Base-by-base conservation (phyloP, 2,113 vertebrate genomes). In the Lagopus muta region DNA sequence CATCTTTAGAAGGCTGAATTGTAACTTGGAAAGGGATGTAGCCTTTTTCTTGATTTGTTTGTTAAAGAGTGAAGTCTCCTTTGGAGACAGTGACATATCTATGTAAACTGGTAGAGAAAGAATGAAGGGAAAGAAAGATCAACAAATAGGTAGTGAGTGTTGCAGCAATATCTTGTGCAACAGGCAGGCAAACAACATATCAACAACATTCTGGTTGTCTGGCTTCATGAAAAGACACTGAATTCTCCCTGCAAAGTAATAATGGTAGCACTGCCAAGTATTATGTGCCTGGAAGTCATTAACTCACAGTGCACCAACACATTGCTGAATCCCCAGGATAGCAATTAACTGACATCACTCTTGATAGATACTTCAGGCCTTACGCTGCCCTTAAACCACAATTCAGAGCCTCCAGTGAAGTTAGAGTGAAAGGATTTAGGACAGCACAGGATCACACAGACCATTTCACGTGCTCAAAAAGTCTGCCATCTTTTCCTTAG, bases 221-320 rank as follows among this genome's bases (percentile, higher is more conserved):
- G 79, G 20, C 73, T 94, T 85, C 66, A 15, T 6, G 71, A 60
- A 71, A 85, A 75, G 79, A 69, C 80, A 75, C 9, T 81, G 90
- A 84, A 72, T 80, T 54, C 70, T 91, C 80, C 88, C 90, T 91
- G 65, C 86, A 94, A 81, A 94, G 94, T 83, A 93, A 52, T 65
- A 78, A 69, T 62, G 79, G 90, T 62, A 86, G 40, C 45, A 79
- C 50, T 88, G 92, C 94, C 94, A 96, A 97, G 86, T 76, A 54
- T 91, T 72, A 18, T 88, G 52, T 54, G 93, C 86, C 95, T 97
- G 95, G 95, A 96, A 95, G 88, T 93, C 86, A 90, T 95, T 95
- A 95, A 93, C 88, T 94, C 80, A 34, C 86, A 93, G 76, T 22
- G 57, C 88, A 91, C 86, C 92, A 72, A 86, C 47, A 82, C 88